Evolutionary conservation across 2,888 invertebrate species (phyloP).

Genomic region (Neocrepidodera transversa): DNA sequence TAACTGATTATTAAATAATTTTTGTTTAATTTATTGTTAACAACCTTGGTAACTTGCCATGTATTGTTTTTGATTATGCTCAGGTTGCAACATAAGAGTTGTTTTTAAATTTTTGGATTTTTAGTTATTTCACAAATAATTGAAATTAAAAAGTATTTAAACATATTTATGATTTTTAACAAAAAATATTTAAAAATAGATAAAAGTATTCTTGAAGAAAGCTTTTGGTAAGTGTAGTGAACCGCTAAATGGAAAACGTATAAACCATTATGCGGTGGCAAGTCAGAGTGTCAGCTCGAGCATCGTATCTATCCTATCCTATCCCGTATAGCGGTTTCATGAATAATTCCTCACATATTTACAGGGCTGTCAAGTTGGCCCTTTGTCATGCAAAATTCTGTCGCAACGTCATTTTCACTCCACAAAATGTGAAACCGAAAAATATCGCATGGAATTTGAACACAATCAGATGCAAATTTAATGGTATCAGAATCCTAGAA

Average conservation of each 20-base stretch:
- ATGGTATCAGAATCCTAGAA: conserved; percentile 27
- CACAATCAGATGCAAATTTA: conserved; percentile 45
- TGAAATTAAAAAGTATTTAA: no score
- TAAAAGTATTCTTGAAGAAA: no score
- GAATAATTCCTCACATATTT: conserved; percentile 63
- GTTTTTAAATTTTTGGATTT: no score
- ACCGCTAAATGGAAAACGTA: conserved; percentile 20
- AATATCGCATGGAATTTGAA: conserved; percentile 51
- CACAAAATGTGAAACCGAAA: conserved; percentile 58
- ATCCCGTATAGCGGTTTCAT: conserved; percentile 59
- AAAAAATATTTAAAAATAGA: no score
- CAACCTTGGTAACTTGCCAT: neutral
- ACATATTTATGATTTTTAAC: no score
- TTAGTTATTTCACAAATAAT: no score
- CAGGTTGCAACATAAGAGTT: no score
- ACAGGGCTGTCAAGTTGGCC: conserved; percentile 61
- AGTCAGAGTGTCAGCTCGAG: conserved; percentile 25
- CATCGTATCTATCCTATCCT: conserved; percentile 9
- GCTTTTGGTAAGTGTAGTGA: conserved; percentile 27
- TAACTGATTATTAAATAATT: conserved; percentile 3
- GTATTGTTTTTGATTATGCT: neutral
- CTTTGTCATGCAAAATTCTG: conserved; percentile 63
- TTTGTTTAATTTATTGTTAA: neutral
- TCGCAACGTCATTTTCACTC: conserved; percentile 62
- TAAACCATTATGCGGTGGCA: conserved; percentile 13